These are phyloP conservation scores for Sminthurides bifidus DNA, from an alignment of 1,140 invertebrate species.

Conservation along the genomic window DNA sequence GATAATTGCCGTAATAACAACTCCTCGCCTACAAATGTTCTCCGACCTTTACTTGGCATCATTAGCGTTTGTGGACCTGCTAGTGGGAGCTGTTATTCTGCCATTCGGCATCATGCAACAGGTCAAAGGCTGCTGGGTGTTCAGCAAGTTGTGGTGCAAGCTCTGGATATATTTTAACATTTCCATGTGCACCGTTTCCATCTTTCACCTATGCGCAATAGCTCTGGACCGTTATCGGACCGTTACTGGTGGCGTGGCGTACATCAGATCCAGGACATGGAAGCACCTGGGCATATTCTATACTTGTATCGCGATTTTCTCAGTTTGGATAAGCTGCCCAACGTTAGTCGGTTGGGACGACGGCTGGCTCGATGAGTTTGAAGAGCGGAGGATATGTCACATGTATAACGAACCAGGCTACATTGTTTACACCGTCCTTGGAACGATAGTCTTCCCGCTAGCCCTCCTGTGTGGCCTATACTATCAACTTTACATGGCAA, in stretches of 20 bases:
- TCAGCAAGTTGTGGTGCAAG: slow-evolving; percentile 4
- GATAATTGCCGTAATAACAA: neutral
- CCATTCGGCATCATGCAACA: slow-evolving; percentile 28
- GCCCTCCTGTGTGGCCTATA: slow-evolving; percentile 21
- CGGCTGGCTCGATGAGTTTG: slow-evolving; percentile 15
- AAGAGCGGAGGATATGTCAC: slow-evolving; percentile 36
- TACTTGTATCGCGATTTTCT: slow-evolving; percentile 39
- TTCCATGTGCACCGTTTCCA: slow-evolving; percentile 49
- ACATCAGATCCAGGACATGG: slow-evolving; percentile 46
- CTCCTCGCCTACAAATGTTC: neutral
- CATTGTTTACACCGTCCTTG: slow-evolving; percentile 15
- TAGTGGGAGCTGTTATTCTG: slow-evolving; percentile 12
- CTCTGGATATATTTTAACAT: slow-evolving; percentile 5
- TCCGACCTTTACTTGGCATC: slow-evolving; percentile 8
- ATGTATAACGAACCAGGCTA: slow-evolving; percentile 10
- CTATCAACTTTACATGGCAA: slow-evolving; percentile 16
- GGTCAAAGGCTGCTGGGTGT: neutral
- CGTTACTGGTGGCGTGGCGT: slow-evolving; percentile 50
- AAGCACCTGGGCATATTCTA: slow-evolving; percentile 38
- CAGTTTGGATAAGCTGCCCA: slow-evolving; percentile 55
- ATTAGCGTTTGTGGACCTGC: slow-evolving; percentile 8
- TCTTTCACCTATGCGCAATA: slow-evolving; percentile 66
- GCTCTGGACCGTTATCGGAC: slow-evolving; percentile 43
- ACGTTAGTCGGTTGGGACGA: slow-evolving; percentile 14
- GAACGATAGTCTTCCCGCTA: slow-evolving; percentile 24